These are phyloP conservation scores for Phoxinus dragarum DNA, from an alignment of 2,797 vertebrate genomes.

Conservation along the genomic window DNA sequence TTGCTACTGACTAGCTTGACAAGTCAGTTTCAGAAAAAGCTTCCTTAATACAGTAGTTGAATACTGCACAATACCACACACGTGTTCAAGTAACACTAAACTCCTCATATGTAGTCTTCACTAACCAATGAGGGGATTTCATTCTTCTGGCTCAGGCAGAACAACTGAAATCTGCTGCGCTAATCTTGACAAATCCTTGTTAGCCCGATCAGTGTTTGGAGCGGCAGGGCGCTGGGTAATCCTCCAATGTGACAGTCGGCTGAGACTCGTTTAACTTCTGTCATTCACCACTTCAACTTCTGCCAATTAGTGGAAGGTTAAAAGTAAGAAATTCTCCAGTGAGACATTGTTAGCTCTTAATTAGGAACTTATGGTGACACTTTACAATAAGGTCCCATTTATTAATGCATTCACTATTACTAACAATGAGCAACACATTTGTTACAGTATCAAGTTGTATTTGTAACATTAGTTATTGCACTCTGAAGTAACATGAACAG, in stretches of 20 bases:
- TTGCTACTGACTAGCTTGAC: neutral
- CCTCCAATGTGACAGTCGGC: neutral
- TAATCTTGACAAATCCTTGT: conserved; percentile 43
- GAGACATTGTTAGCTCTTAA: neutral
- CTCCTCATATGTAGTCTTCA: neutral
- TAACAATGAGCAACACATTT: too few species aligned
- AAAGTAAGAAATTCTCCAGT: neutral
- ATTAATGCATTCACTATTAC: neutral
- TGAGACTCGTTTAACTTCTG: neutral
- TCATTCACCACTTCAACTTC: neutral
- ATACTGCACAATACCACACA: neutral
- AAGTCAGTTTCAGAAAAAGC: neutral
- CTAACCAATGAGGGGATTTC: neutral
- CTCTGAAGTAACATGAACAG: too few species aligned
- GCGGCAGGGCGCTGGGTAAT: conserved; percentile 12
- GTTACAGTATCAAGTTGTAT: too few species aligned
- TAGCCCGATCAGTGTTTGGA: conserved; percentile 25
- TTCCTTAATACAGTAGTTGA: neutral
- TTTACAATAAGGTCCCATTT: neutral
- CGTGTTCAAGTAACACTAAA: neutral
- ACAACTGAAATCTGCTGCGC: conserved; percentile 25
- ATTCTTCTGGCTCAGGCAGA: neutral
- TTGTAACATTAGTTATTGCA: too few species aligned
- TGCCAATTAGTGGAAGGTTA: conserved; percentile 23
- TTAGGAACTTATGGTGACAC: neutral